These are phyloP conservation scores for Muschampia plurimacula DNA, from an alignment of 2,888 invertebrate genomes.

Conservation along the genomic window DNA sequence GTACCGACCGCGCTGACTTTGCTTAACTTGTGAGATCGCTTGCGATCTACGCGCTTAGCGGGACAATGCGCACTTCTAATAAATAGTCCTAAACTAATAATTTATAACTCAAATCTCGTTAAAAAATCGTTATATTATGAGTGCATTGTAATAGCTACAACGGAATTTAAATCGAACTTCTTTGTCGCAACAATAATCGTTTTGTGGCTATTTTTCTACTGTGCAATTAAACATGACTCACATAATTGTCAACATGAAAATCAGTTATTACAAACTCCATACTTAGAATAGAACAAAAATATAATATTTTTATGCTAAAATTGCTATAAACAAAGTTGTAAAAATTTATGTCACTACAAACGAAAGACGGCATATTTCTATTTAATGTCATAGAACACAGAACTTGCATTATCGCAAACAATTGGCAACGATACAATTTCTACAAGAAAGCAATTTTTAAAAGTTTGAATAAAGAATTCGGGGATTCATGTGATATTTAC, in stretches of 20 bases:
- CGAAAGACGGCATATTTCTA: constrained; percentile 4
- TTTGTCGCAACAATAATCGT: background rate
- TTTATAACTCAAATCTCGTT: too few relatives aligned
- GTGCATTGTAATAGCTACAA: too few relatives aligned
- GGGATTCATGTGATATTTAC: constrained; percentile 23
- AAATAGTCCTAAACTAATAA: too few relatives aligned
- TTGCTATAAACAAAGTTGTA: constrained; percentile 9
- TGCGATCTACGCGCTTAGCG: too few relatives aligned
- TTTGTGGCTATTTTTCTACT: background rate
- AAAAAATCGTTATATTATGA: too few relatives aligned
- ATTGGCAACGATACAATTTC: constrained; percentile 37
- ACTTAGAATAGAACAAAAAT: background rate
- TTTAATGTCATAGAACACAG: constrained; percentile 18
- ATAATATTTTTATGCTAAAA: background rate
- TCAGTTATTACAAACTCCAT: background rate
- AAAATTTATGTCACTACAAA: constrained; percentile 19
- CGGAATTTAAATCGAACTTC: background rate
- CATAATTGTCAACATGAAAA: background rate
- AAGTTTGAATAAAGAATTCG: constrained; percentile 27
- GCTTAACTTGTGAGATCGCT: too few relatives aligned
- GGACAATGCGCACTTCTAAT: too few relatives aligned
- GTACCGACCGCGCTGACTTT: background rate
- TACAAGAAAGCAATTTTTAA: constrained; percentile 28
- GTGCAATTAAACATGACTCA: background rate
- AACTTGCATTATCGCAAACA: constrained; percentile 21